These are phyloP conservation scores for Pegoplata infirma DNA, from an alignment of 2,888 invertebrate species.

Conservation along the genomic window DNA sequence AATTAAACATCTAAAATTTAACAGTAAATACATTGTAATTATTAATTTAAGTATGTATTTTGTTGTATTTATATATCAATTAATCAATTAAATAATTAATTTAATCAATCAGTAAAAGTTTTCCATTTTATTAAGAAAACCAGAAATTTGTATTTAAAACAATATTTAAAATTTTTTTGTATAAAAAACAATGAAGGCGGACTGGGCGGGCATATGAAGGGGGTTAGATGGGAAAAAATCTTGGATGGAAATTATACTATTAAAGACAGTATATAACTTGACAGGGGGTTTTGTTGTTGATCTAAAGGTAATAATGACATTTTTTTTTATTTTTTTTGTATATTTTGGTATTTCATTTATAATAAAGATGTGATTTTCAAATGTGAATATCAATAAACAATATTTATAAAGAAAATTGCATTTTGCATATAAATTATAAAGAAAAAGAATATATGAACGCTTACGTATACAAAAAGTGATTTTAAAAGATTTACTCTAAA, in stretches of 20 bases:
- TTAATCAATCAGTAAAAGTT: conserved; percentile 21
- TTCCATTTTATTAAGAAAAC: conserved; percentile 3
- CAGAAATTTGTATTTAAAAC: conserved; percentile 21
- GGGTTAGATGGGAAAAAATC: conserved; percentile 31
- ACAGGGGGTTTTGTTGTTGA: background rate
- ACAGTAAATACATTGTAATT: conserved; percentile 32
- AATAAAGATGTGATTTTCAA: conserved; percentile 8
- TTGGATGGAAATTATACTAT: conserved; percentile 40
- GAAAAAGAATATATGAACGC: conserved; percentile 47
- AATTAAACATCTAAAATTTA: conserved; percentile 38
- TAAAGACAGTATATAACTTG: conserved; percentile 40
- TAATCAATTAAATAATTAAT: conserved; percentile 18
- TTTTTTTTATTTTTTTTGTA: too few species aligned
- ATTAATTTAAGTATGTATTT: conserved; percentile 23
- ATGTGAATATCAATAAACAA: conserved; percentile 36
- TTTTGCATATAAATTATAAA: conserved; percentile 40
- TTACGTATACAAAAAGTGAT: conserved; percentile 49
- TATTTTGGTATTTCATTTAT: background rate
- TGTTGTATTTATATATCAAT: conserved; percentile 35
- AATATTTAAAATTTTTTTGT: background rate
- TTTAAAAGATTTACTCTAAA: conserved; percentile 34
- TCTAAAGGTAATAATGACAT: conserved; percentile 32
- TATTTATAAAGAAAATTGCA: conserved; percentile 31
- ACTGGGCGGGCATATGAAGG: conserved; percentile 22
- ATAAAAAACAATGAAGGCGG: conserved; percentile 39